phyloP scores from a whole-genome alignment of 1,140 invertebrate genomes.

The Calephelis virginiensis region DNA sequence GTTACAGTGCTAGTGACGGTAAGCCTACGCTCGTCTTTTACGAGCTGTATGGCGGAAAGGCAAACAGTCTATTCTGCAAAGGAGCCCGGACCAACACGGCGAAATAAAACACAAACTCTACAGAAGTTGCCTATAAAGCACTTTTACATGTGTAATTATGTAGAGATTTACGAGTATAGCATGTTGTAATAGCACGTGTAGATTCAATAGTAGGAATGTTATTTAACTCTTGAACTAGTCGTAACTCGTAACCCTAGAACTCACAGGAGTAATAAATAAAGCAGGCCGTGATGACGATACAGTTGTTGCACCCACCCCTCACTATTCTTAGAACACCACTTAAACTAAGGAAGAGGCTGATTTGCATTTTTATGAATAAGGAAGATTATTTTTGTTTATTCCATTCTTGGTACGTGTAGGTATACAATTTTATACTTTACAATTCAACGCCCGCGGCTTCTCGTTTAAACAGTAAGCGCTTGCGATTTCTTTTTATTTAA shows the following conservation, averaged over 20 bases:
- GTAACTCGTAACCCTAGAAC: background rate
- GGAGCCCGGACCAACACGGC: too few species aligned
- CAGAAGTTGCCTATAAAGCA: too few species aligned
- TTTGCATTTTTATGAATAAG: constrained; percentile 74
- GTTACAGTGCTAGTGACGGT: too few species aligned
- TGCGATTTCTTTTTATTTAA: too few species aligned
- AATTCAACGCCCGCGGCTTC: background rate
- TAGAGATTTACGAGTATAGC: background rate
- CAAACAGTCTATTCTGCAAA: too few species aligned
- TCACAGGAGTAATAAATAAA: constrained; percentile 23
- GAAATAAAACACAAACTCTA: too few species aligned
- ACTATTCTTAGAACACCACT: constrained; percentile 68
- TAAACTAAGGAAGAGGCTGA: constrained; percentile 71
- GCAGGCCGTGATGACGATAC: constrained; percentile 33
- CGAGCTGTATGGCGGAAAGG: too few species aligned
- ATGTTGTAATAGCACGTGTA: background rate
- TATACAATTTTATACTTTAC: background rate
- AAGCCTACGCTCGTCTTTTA: too few species aligned
- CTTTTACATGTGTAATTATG: too few species aligned
- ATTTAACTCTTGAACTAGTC: background rate
- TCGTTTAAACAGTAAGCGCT: too few species aligned
- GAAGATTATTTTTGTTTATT: constrained; percentile 48
- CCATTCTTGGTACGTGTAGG: background rate
- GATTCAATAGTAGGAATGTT: background rate
- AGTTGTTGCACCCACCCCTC: constrained; percentile 60